These are phyloP conservation scores for Brevimyrus niger DNA, from an alignment of 2,113 vertebrate genomes.

Conservation along the genomic window DNA sequence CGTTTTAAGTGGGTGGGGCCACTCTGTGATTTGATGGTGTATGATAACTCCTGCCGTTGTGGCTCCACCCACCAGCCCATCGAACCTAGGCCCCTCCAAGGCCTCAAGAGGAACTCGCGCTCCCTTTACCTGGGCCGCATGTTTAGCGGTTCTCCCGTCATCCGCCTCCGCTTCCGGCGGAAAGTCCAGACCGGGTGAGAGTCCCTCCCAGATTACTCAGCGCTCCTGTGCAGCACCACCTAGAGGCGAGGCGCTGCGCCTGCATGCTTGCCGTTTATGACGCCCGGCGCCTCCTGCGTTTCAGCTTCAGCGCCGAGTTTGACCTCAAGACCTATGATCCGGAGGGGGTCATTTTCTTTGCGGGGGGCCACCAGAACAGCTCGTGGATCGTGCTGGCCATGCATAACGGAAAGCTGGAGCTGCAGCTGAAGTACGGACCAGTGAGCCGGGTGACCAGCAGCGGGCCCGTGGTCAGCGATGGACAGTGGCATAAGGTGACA, in stretches of 20 bases:
- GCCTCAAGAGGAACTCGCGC: slow-evolving; percentile 74
- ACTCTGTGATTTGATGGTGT: neutral
- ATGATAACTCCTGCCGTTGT: neutral
- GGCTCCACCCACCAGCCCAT: slow-evolving; percentile 58
- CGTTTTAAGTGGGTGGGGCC: neutral
- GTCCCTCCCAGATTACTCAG: neutral
- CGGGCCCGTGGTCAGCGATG: slow-evolving; percentile 76
- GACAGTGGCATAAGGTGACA: slow-evolving; percentile 86
- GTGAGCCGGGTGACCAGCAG: slow-evolving; percentile 84
- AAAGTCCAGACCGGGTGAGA: slow-evolving; percentile 79
- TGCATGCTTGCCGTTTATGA: too few species aligned
- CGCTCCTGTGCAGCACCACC: neutral
- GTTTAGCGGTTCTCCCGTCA: slow-evolving; percentile 82
- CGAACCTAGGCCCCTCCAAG: slow-evolving; percentile 67
- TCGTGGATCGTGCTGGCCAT: slow-evolving; percentile 86
- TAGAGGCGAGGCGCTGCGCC: neutral
- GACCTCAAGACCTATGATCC: slow-evolving; percentile 90
- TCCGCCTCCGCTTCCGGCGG: slow-evolving; percentile 82
- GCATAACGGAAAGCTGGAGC: slow-evolving; percentile 78
- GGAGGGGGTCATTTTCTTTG: slow-evolving; percentile 93
- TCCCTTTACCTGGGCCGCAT: slow-evolving; percentile 90
- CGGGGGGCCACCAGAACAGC: slow-evolving; percentile 80
- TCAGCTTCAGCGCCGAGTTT: slow-evolving; percentile 79
- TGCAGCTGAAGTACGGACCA: slow-evolving; percentile 78
- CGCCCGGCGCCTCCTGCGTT: neutral